Base-by-base conservation (phyloP, 2,888 invertebrate species). In the Latrodectus hesperus region DNA sequence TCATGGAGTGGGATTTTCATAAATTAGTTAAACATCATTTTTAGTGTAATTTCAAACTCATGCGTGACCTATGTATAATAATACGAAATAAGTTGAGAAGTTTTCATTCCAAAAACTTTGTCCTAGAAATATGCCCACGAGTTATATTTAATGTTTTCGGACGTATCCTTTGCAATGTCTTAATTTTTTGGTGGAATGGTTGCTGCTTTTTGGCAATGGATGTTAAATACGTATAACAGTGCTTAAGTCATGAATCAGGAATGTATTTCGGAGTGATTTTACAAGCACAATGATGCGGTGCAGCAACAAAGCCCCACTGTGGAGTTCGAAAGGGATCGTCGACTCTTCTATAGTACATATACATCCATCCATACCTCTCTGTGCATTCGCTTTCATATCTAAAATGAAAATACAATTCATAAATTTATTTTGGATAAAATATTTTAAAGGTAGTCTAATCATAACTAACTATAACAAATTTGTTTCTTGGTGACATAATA, bases 211-310 rank as follows among this genome's bases (percentile, higher is more conserved):
- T 71, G 80, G 71, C 80, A 26, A 70, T 65, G 53, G 64, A 80
- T 71, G 64, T 80, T 65, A n/a, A 55, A 75, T 75, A 51, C 49
- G 52, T 26, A 67, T 12, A 17, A 9, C 49, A 16, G 49, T 26
- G 49, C 14, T 53, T 22, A 26, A 88, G 72, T 88, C 88, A 88
- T 49, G 88, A 82, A 49, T 85, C 85, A 55, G 84, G 88, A 80
- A 86, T 83, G 81, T 89, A 90, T 75, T 90, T 90, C n/a, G 89
- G 89, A 52, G 89, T 90, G n/a, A 91, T 90, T 90, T 90, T 91
- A 85, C 91, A 91, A n/a, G 90, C 91, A 84, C 91, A 91, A 73
- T 91, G 91, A 84, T 91, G 91, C 16, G 91, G 90, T 22, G 90
- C 90, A 52, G 90, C 90, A 9, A 91, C 91, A 68, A 84, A 90